Evolutionary conservation across 2,888 invertebrate genomes (phyloP), one percentile per base, ranked within the genome.

Genomic region (Darwinula stevensoni): DNA sequence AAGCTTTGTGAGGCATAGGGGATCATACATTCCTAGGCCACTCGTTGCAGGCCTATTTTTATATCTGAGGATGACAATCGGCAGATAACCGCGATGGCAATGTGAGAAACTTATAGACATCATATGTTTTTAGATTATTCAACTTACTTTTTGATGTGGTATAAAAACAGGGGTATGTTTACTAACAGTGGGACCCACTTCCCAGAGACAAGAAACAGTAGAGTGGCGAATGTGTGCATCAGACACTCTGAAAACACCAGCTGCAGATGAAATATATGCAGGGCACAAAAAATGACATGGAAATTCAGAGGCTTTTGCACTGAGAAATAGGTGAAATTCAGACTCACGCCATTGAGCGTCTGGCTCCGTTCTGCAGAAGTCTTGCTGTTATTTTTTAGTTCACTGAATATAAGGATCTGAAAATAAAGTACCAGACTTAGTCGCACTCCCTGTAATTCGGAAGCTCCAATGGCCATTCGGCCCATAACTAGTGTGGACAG

Each of bases 321-420:
- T n/a, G n/a, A n/a, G n/a, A n/a, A 6, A 17, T 29, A 29, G 27
- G n/a, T n/a, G n/a, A n/a, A n/a, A n/a, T n/a, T n/a, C n/a, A n/a
- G n/a, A n/a, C 73, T 67, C 58, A 94, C 94, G 46, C 91, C 88
- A 60, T 97, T 97, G 36, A 97, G 59, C 47, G 76, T 88, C 50
- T 82, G 80, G 51, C 97, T 97, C 51, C 94, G 94, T 50, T 97
- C 94, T 47, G 99, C 91, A 16, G 97, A 97, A 59, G 94, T 94
- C 57, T 97, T 99, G 54, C 94, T 91, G 48, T 97, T 97, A 17
- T 91, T 94, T 59, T 88, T 91, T 41, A 97, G 58, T 57, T 97
- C 97, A 59, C 99, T 97, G 49, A 97, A 91, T 14, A 91, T 86
- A 55, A 99, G 94, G 31, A 99, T 63, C 69, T 70, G 48, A 35